A percentile compares a stretch with the other conserved stretches of the same genome.
Conservation (phyloP, 2,888 invertebrate genomes). For the Heliconius erato region DNA sequence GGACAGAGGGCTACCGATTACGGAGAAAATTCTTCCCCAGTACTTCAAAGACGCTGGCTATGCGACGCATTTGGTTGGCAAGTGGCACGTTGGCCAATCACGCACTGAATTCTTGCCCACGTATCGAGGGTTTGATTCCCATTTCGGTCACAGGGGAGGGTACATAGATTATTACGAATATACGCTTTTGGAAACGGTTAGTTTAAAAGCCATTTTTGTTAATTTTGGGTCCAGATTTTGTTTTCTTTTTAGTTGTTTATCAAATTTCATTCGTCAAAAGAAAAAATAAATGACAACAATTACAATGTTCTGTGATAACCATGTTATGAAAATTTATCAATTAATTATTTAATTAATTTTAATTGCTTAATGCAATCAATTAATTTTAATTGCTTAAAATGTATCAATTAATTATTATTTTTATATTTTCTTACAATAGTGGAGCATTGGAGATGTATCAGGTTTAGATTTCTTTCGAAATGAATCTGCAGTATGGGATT, state of each 20-base stretch:
- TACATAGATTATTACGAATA: conserved; percentile 92
- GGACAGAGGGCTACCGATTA: conserved; percentile 75
- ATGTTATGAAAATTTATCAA: no score
- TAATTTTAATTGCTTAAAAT: no score
- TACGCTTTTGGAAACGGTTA: conserved; percentile 68
- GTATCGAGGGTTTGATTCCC: conserved; percentile 91
- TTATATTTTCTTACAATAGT: conserved; percentile 55
- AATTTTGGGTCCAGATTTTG: neutral
- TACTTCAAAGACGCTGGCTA: conserved; percentile 90
- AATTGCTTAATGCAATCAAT: no score
- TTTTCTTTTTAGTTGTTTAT: neutral
- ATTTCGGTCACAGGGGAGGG: conserved; percentile 94
- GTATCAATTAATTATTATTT: neutral
- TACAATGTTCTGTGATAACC: no score
- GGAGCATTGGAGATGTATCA: conserved; percentile 63
- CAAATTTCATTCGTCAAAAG: neutral
- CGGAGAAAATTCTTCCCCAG: conserved; percentile 85
- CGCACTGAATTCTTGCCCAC: conserved; percentile 88
- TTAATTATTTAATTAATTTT: no score
- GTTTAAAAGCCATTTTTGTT: conserved; percentile 44
- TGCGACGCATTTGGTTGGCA: conserved; percentile 91
- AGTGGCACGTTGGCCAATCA: conserved; percentile 90
- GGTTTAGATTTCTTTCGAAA: conserved; percentile 85
- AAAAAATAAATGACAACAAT: neutral
- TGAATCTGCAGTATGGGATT: conserved; percentile 82